Evolutionary conservation across 2,113 vertebrate species (phyloP).

Genomic region (Trematocara nigrifrons): DNA sequence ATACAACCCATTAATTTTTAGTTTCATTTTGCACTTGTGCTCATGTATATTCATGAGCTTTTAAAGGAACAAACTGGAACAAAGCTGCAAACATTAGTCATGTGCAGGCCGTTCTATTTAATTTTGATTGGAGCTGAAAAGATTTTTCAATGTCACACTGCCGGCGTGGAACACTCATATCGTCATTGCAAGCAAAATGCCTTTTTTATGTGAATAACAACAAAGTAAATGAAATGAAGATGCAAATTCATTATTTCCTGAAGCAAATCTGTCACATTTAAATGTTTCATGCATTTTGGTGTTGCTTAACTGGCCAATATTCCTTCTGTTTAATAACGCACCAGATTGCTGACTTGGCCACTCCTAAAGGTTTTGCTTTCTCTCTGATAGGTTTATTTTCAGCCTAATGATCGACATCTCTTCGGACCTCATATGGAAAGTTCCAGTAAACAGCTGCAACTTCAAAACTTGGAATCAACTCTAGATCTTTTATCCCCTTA

Average conservation of each 20-base stretch:
- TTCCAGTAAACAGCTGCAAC: background rate
- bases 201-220: background rate
- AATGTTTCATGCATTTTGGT: background rate
- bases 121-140: background rate
- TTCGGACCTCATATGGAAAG: background rate
- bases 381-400: background rate
- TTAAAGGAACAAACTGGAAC: slow-evolving; percentile 9
- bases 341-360: background rate
- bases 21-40: slow-evolving; percentile 32
- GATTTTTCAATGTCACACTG: background rate
- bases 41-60: slow-evolving; percentile 36
- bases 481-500: background rate
- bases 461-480: background rate
- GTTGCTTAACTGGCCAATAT: background rate
- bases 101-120: background rate
- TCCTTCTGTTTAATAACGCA: accelerated
- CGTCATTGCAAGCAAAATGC: background rate
- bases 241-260: background rate
- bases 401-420: background rate
- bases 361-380: background rate
- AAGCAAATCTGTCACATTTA: background rate
- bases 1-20: slow-evolving; percentile 47
- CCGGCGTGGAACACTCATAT: background rate
- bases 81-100: slow-evolving; percentile 3
- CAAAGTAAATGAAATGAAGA: background rate